Evolutionary conservation across 2,113 vertebrate species (phyloP).

Genomic region (Rousettus leschenaultii): DNA sequence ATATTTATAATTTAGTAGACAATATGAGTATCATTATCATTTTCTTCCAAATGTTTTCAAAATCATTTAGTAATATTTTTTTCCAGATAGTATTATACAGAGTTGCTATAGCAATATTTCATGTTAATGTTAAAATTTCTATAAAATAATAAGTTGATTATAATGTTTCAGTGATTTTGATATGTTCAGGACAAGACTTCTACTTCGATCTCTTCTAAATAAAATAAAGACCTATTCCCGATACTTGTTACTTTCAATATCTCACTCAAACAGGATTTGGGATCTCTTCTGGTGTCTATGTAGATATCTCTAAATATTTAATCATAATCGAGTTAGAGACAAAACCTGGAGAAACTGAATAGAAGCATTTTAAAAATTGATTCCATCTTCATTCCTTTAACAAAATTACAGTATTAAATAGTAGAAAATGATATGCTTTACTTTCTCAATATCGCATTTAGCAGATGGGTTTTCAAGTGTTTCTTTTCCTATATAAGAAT

Average conservation of each 20-base stretch:
- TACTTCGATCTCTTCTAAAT: background rate
- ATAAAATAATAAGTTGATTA: background rate
- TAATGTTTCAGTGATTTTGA: background rate
- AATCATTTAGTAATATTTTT: background rate
- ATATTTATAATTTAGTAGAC: background rate
- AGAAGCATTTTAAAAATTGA: background rate
- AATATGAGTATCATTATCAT: background rate
- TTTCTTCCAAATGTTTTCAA: background rate
- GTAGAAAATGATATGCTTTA: background rate
- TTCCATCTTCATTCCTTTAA: background rate
- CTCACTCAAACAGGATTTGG: background rate
- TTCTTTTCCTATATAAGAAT: background rate
- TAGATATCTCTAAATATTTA: background rate
- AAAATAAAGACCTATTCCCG: background rate
- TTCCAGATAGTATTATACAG: background rate
- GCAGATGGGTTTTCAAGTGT: background rate
- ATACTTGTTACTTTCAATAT: background rate
- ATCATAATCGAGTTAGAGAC: background rate
- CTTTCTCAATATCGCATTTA: background rate
- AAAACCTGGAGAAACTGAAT: background rate
- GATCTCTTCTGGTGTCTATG: background rate
- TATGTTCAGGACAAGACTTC: background rate
- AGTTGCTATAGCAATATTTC: background rate
- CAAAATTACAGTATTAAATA: background rate
- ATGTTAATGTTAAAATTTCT: background rate